phyloP scores from a whole-genome alignment of 2,888 invertebrate species.

The Leptinotarsa rubiginosa region DNA sequence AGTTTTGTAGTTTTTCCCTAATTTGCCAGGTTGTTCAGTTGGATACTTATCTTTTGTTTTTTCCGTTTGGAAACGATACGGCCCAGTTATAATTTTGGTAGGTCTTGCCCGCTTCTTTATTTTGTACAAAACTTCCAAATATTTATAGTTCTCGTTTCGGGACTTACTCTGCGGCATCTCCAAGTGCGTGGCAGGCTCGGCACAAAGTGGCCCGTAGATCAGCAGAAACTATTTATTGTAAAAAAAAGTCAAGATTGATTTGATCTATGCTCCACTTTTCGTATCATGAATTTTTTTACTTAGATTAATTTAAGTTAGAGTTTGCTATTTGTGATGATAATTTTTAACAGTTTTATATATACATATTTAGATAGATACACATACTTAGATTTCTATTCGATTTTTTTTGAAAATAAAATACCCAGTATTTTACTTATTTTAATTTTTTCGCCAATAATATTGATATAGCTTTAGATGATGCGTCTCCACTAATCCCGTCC shows the following conservation, averaged over 20 bases:
- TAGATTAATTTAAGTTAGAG: constrained; percentile 53
- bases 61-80: constrained; percentile 13
- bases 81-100: constrained; percentile 9
- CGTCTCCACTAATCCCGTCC: constrained; percentile 50
- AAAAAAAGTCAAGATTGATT: constrained; percentile 37
- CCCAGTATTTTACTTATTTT: constrained; percentile 61
- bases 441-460: constrained; percentile 47
- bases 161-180: constrained; percentile 9
- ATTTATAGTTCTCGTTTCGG: constrained; percentile 18
- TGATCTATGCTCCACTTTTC: constrained; percentile 33
- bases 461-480: constrained; percentile 49
- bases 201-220: constrained; percentile 36
- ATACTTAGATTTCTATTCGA: constrained; percentile 57
- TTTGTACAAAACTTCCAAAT: constrained; percentile 19
- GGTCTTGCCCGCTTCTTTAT: constrained; percentile 16
- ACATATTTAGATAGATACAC: constrained; percentile 53
- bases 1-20: constrained; percentile 40
- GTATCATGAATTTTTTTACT: constrained; percentile 41
- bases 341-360: constrained; percentile 61
- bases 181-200: constrained; percentile 10
- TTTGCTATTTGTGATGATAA: constrained; percentile 63
- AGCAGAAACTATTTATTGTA: constrained; percentile 44
- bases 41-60: constrained; percentile 16
- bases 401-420: constrained; percentile 57
- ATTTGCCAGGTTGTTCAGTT: constrained; percentile 37